A percentile compares a stretch with the other conserved stretches of the same genome.
Evolutionary conservation across 2,888 invertebrate species (phyloP).

Genomic region (Clunio marinus): DNA sequence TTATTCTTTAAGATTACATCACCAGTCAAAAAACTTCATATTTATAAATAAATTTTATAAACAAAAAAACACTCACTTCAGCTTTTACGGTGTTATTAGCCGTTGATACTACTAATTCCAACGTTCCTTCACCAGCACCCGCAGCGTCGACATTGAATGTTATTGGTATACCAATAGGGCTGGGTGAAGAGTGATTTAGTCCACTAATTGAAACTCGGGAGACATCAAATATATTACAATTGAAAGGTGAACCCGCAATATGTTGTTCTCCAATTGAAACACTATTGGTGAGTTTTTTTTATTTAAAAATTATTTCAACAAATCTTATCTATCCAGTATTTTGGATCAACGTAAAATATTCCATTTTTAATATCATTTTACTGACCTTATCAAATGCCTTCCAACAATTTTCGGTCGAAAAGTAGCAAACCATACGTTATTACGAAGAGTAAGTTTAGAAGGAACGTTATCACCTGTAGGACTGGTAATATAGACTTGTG

Average conservation of each 20-base stretch:
- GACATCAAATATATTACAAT: conserved; percentile 92
- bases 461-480: conserved; percentile 79
- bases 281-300: too few relatives aligned
- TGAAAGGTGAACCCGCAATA: conserved; percentile 87
- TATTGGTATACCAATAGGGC: conserved; percentile 71
- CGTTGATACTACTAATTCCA: conserved; percentile 87
- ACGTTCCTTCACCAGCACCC: conserved; percentile 88
- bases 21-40: too few relatives aligned
- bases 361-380: too few relatives aligned
- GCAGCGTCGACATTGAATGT: conserved; percentile 93
- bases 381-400: conserved; percentile 76
- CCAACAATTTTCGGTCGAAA: conserved; percentile 86
- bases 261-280: conserved; percentile 78
- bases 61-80: conserved; percentile 73
- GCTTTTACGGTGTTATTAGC: conserved; percentile 85
- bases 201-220: conserved; percentile 71
- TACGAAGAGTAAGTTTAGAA: conserved; percentile 62
- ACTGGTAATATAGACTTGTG: conserved; percentile 70
- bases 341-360: too few relatives aligned
- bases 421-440: conserved; percentile 69
- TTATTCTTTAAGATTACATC: too few relatives aligned
- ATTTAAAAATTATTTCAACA: too few relatives aligned
- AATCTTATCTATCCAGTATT: too few relatives aligned
- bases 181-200: conserved; percentile 55
- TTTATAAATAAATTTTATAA: too few relatives aligned